phyloP scores from a whole-genome alignment of 2,113 vertebrate genomes.

The Ptilonorhynchus violaceus region DNA sequence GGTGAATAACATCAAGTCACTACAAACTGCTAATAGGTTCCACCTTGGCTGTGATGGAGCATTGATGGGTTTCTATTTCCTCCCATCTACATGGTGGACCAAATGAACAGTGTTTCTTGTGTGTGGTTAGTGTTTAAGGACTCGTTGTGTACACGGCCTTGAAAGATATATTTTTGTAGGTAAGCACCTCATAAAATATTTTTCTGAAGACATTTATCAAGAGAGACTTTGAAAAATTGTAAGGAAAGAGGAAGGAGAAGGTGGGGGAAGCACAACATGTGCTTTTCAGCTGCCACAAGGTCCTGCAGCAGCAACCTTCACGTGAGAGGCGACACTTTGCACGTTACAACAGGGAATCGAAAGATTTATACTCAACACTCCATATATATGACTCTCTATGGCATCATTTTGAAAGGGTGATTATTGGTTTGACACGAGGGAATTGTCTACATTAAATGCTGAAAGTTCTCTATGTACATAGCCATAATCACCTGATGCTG shows the following conservation, averaged over 20 bases:
- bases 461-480: conserved; percentile 70
- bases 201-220: conserved; percentile 79
- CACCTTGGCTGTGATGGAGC: neutral
- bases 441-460: conserved; percentile 78
- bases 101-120: conserved; percentile 25
- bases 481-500: conserved; percentile 77
- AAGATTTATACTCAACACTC: conserved; percentile 83
- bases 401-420: conserved; percentile 76
- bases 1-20: conserved; percentile 59
- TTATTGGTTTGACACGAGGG: conserved; percentile 79
- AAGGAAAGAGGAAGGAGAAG: conserved; percentile 23
- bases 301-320: conserved; percentile 41
- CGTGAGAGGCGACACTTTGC: conserved; percentile 66
- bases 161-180: conserved; percentile 74
- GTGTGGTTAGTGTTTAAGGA: conserved; percentile 58
- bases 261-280: conserved; percentile 72
- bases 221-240: conserved; percentile 67
- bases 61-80: neutral
- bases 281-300: conserved; percentile 80
- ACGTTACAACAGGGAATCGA: conserved; percentile 70
- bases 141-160: conserved; percentile 22
- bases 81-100: neutral
- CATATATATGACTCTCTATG: conserved; percentile 64
- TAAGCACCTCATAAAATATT: conserved; percentile 74
- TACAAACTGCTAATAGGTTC: conserved; percentile 54